phyloP scores from a whole-genome alignment of 35 echinoderm and acorn worm species.

The Hemicentrotus pulcherrimus region DNA sequence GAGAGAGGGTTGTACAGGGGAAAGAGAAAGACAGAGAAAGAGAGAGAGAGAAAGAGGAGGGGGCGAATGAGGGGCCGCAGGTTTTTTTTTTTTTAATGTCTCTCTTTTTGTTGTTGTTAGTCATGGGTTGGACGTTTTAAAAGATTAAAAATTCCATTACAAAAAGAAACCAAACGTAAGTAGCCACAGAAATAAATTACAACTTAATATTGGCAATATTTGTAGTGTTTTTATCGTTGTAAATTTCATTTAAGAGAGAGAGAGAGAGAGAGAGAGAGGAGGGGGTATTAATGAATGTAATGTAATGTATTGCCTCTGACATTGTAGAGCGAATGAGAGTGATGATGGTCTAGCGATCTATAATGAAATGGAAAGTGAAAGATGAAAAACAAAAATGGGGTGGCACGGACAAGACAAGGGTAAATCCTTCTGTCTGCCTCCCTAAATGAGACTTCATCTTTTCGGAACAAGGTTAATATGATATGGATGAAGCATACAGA shows the following conservation, averaged over 20 bases:
- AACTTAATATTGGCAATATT: too few relatives aligned
- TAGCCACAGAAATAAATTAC: too few relatives aligned
- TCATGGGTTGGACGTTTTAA: too few relatives aligned
- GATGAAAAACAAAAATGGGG: neutral
- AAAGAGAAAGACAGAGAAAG: neutral
- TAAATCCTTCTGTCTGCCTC: neutral
- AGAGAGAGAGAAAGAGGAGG: neutral
- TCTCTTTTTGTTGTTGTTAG: too few relatives aligned
- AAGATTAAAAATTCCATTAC: too few relatives aligned
- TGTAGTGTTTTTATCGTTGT: too few relatives aligned
- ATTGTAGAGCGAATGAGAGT: neutral
- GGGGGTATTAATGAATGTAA: too few relatives aligned
- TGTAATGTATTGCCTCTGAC: neutral
- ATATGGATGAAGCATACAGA: neutral
- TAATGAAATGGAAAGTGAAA: neutral
- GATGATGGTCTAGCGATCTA: neutral
- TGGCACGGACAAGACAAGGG: neutral
- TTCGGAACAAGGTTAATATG: slow-evolving; percentile 1
- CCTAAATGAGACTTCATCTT: slow-evolving; percentile 3
- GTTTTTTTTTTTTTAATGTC: too few relatives aligned
- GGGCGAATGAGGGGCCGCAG: neutral
- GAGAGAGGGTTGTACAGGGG: neutral
- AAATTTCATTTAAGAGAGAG: too few relatives aligned
- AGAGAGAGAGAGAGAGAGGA: too few relatives aligned
- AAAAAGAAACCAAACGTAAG: too few relatives aligned